phyloP scores from a whole-genome alignment of 2,797 vertebrate species.

The Strix occidentalis region DNA sequence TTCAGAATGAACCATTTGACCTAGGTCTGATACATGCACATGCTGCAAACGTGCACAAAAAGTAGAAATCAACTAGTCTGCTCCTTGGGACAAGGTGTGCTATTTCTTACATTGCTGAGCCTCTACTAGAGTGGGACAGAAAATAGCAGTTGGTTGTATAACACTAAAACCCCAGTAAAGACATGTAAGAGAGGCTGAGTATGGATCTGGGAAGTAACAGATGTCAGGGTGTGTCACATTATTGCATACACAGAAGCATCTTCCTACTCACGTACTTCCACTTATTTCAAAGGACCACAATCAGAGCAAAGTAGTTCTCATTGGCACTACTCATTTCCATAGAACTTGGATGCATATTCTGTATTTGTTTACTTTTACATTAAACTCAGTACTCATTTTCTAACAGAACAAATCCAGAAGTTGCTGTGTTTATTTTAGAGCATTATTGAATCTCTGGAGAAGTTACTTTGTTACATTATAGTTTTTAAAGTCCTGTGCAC shows the following conservation, averaged over 20 bases:
- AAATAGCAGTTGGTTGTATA: background rate
- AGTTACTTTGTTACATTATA: background rate
- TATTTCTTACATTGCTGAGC: background rate
- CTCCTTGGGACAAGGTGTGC: background rate
- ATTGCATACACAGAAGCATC: background rate
- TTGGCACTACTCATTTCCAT: background rate
- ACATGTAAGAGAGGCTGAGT: background rate
- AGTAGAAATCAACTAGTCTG: background rate
- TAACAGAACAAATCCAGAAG: background rate
- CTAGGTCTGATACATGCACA: fast-evolving
- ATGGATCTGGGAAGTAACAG: background rate
- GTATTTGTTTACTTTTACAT: background rate
- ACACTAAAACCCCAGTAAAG: background rate
- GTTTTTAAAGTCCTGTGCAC: background rate
- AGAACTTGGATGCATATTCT: background rate
- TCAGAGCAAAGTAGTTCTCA: background rate
- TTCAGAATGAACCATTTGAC: background rate
- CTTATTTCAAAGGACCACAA: too few species aligned
- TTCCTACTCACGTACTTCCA: too few species aligned
- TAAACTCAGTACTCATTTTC: background rate
- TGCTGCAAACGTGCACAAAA: background rate
- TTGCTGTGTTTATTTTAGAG: background rate
- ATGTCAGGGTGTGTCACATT: background rate
- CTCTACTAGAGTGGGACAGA: background rate
- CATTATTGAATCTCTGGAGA: background rate